Base-by-base conservation (phyloP, 2,888 invertebrate genomes). In the Sarcophaga carnaria region DNA sequence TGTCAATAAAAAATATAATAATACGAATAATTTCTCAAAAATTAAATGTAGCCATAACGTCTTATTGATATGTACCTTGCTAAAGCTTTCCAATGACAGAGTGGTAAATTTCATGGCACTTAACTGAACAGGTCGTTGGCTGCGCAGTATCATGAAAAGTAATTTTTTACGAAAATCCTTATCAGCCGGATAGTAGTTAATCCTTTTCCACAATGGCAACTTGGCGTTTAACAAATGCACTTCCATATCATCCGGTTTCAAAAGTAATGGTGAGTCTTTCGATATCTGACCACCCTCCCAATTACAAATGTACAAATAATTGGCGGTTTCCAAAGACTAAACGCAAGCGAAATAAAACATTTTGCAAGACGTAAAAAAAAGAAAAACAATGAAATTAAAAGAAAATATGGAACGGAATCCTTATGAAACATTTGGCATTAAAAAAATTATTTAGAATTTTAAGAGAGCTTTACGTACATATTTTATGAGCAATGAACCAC, bases 91-190 rank as follows among this genome's bases (percentile, higher is more conserved):
- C 60, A 90, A 80, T 0, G 91, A 91, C 54, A 91, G 75, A 14
- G 89, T 86, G 4, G 90, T 90, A 85, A 91, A 91, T 79, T 91
- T 90, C 79, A 90, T 85, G 54, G 90, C 91, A 12, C 90, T 90
- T 49, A 91, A 88, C 66, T 89, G 83, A 5, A 89, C 45, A 5
- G 90, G 90, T 59, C 88, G 89, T 49, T 91, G 90, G 70, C 90
- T 89, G 64, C 90, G 83, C 79, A 89, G 81, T 77, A 91, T 90
- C 88, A 90, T 88, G 47, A 91, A 90, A 60, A 72, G 64, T 49
- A 91, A 75, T 78, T 88, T 88, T 45, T 88, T 85, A 27, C 86
- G 88, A 76, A 90, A 90, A 3, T 87, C 75, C 2, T 75, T 84
- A 75, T 85, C 89, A 47, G 86, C 83, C 59, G 89, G 85, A 69